These are phyloP conservation scores for Oscheius sp. DNA, from an alignment of 1,140 invertebrate species.

Conservation along the genomic window DNA sequence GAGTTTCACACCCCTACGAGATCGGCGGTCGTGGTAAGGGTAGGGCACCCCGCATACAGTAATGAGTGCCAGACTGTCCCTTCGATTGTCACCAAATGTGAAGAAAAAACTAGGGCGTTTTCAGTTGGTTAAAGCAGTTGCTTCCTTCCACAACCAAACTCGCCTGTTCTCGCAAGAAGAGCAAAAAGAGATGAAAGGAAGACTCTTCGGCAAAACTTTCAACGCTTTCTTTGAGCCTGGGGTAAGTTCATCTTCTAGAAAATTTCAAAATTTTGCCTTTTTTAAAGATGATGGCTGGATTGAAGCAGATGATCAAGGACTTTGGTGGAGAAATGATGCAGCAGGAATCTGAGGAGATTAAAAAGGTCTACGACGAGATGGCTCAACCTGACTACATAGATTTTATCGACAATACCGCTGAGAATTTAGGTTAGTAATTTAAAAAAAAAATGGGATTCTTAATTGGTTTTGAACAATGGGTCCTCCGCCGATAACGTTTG, in stretches of 20 bases:
- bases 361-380: neutral
- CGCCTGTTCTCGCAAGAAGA: neutral
- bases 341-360: neutral
- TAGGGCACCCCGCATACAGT: no score
- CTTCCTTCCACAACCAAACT: neutral
- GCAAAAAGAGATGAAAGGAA: neutral
- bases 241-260: neutral
- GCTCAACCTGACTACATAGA: neutral
- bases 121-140: neutral
- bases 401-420: neutral
- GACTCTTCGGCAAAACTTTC: neutral
- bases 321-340: conserved; percentile 8
- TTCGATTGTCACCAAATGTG: no score
- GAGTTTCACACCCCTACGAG: no score
- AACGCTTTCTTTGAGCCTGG: neutral
- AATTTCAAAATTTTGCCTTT: neutral
- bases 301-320: neutral
- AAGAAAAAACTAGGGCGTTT: no score
- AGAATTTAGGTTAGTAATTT: neutral
- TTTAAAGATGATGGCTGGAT: neutral
- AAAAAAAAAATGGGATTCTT: no score
- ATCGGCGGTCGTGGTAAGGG: no score
- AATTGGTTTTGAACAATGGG: no score
- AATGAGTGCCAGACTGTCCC: no score
- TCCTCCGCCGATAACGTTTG: no score